Evolutionary conservation across 2,113 vertebrate genomes (phyloP).

Genomic region (Apodemus sylvaticus): DNA sequence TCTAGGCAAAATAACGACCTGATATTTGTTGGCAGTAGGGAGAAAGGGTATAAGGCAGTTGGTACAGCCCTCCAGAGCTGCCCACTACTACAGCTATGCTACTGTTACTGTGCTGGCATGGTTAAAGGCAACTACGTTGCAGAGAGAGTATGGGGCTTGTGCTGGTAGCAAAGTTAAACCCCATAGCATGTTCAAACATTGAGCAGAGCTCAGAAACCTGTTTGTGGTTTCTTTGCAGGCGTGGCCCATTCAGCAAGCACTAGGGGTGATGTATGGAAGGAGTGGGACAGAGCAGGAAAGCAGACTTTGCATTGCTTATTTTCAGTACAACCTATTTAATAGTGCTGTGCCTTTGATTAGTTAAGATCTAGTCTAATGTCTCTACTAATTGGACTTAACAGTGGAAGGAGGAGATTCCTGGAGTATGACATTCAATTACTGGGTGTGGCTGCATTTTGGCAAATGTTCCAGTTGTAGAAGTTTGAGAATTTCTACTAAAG

Average conservation of each 20-base stretch:
- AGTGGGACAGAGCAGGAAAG: background rate
- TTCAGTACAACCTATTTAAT: background rate
- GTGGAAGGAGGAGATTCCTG: background rate
- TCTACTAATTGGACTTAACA: background rate
- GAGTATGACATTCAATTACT: background rate
- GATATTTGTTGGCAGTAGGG: background rate
- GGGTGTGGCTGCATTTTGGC: background rate
- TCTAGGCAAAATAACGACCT: background rate
- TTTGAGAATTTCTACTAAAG: background rate
- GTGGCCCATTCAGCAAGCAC: background rate
- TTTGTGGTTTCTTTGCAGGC: background rate
- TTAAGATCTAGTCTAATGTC: background rate
- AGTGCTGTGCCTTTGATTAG: background rate
- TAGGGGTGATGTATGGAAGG: background rate
- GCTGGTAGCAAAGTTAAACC: background rate
- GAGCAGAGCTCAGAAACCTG: background rate
- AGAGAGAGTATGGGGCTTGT: background rate
- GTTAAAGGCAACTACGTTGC: constrained; percentile 61
- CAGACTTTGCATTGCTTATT: background rate
- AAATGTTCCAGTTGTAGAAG: background rate
- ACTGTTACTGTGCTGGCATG: background rate
- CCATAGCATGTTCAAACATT: background rate
- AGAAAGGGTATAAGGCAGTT: background rate
- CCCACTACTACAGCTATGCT: background rate
- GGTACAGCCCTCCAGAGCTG: background rate